Evolutionary conservation across 2,113 vertebrate genomes (phyloP).

Genomic region (Balaeniceps rex): DNA sequence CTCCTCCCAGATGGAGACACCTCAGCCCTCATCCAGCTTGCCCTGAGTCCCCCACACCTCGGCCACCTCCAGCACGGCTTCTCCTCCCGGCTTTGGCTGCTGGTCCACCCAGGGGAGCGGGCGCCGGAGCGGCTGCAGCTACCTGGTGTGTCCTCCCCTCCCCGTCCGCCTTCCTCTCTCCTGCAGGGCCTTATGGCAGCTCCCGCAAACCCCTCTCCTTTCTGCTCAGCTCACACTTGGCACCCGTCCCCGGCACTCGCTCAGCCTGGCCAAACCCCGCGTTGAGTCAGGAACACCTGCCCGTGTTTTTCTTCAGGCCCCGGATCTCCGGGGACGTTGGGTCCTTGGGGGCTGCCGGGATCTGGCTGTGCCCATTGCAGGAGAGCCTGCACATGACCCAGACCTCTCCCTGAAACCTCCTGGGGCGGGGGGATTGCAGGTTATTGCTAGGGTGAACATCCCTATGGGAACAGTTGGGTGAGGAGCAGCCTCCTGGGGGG

Average conservation of each 20-base stretch:
- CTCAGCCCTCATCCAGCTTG: background rate
- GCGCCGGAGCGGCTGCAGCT: background rate
- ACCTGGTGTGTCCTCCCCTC: background rate
- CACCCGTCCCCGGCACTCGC: background rate
- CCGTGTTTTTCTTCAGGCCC: slow-evolving; percentile 43
- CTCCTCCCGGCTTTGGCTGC: background rate
- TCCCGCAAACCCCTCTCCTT: slow-evolving; percentile 7
- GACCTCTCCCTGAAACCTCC: background rate
- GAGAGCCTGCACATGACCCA: accelerated
- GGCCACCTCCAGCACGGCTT: background rate
- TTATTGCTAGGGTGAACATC: background rate
- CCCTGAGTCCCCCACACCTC: background rate
- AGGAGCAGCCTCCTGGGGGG: background rate
- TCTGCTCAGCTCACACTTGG: slow-evolving; percentile 14
- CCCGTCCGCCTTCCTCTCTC: background rate
- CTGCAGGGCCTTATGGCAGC: background rate
- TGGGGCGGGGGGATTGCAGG: background rate
- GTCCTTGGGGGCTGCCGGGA: background rate
- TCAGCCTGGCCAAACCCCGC: slow-evolving; percentile 12
- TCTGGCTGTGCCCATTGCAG: background rate
- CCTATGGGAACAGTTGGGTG: background rate
- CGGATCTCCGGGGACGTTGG: background rate
- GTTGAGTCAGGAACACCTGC: slow-evolving; percentile 54
- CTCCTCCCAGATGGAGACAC: background rate
- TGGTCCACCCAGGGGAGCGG: background rate